Conservation (phyloP, 2,888 invertebrate species). For the Pelosia muscerda region DNA sequence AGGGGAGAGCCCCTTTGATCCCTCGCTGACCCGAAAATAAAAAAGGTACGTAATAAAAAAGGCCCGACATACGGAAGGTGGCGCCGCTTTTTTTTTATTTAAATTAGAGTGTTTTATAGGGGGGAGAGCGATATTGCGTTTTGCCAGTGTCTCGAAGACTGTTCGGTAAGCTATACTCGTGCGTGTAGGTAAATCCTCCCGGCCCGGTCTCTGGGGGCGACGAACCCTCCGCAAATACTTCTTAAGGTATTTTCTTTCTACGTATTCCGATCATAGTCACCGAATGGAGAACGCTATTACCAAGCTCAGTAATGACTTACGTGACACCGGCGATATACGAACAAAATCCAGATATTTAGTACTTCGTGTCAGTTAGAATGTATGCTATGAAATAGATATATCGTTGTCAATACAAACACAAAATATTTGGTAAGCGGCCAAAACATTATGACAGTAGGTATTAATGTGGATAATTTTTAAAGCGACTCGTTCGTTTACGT, state of each 20-base stretch:
- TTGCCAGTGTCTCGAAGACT: slow-evolving; percentile 81
- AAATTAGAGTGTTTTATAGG: slow-evolving; percentile 87
- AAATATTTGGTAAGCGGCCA: slow-evolving; percentile 75
- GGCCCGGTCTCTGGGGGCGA: slow-evolving; percentile 62
- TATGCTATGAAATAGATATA: slow-evolving; percentile 58
- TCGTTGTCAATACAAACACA: slow-evolving; percentile 49
- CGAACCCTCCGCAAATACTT: slow-evolving; percentile 72
- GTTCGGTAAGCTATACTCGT: slow-evolving; percentile 73
- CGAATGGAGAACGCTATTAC: slow-evolving; percentile 55
- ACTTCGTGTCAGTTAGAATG: slow-evolving; percentile 12
- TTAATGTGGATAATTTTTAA: slow-evolving; percentile 65
- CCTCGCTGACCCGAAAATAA: slow-evolving; percentile 87
- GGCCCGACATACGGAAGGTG: slow-evolving; percentile 87
- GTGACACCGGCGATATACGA: slow-evolving; percentile 35
- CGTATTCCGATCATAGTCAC: slow-evolving; percentile 59
- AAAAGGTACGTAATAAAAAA: slow-evolving; percentile 86
- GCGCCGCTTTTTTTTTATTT: slow-evolving; percentile 87
- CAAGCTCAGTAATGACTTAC: slow-evolving; percentile 50
- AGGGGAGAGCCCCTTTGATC: slow-evolving; percentile 85
- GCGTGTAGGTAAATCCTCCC: slow-evolving; percentile 71
- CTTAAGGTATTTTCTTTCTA: slow-evolving; percentile 67
- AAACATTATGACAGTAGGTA: slow-evolving; percentile 63
- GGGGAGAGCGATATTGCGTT: slow-evolving; percentile 85
- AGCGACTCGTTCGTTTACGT: slow-evolving; percentile 54
- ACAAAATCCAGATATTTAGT: slow-evolving; percentile 7